Conservation (phyloP, 2,888 invertebrate genomes). For the Brenthis daphne region DNA sequence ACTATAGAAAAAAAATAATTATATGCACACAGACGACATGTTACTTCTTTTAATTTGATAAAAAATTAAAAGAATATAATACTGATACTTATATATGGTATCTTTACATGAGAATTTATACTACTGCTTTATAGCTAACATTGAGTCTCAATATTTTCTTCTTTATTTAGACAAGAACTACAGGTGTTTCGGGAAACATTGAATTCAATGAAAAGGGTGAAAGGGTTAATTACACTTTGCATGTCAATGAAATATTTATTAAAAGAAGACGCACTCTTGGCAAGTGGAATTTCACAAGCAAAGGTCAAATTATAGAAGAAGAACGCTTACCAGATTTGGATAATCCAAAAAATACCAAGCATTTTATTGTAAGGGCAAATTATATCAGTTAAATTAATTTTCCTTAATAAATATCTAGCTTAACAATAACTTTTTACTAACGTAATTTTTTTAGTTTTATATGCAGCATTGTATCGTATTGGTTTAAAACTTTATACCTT, state of each 20-base stretch:
- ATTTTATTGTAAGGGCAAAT: conserved; percentile 80
- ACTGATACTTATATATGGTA: not conserved
- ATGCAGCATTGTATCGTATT: too few species aligned
- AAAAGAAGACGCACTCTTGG: conserved; percentile 51
- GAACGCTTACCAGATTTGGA: conserved; percentile 59
- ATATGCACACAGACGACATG: too few species aligned
- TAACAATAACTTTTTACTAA: not conserved
- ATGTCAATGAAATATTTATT: conserved; percentile 83
- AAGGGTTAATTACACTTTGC: conserved; percentile 85
- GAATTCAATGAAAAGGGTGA: conserved; percentile 86
- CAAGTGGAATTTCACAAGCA: conserved; percentile 66
- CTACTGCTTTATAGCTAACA: not conserved
- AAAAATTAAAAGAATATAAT: too few species aligned
- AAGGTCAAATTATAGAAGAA: conserved; percentile 80
- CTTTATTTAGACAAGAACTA: conserved; percentile 81
- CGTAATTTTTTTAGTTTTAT: not conserved
- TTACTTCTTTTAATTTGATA: too few species aligned
- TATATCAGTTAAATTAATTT: conserved; percentile 21
- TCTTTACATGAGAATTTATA: not conserved
- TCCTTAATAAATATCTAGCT: not conserved
- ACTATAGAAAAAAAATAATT: too few species aligned
- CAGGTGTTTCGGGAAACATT: conserved; percentile 86
- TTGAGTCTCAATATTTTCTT: not conserved
- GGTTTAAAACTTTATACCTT: too few species aligned
- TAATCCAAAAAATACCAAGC: conserved; percentile 83